phyloP scores from a whole-genome alignment of 2,888 invertebrate genomes.

The Dermolepida albohirtum region DNA sequence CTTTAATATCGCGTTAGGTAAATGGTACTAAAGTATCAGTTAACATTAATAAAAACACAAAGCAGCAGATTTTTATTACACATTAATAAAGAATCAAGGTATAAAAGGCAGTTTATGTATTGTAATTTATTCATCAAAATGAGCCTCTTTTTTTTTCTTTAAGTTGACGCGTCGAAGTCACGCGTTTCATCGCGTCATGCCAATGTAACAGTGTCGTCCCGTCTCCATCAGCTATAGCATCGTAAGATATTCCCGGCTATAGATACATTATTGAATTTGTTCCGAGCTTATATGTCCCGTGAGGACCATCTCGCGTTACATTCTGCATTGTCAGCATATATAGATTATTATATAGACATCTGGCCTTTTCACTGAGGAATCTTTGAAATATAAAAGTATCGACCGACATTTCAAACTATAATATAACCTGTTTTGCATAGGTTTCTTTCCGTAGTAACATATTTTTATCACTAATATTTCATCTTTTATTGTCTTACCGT shows the following conservation, averaged over 20 bases:
- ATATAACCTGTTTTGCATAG: constrained; percentile 46
- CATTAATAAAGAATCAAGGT: constrained; percentile 4
- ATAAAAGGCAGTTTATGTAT: constrained; percentile 23
- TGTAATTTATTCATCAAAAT: constrained; percentile 33
- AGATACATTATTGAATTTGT: constrained; percentile 66
- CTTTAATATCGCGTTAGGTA: too few relatives aligned
- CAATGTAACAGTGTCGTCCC: constrained; percentile 45
- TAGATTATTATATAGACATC: constrained; percentile 68
- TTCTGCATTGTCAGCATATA: constrained; percentile 67
- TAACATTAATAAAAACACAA: constrained; percentile 24
- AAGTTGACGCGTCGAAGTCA: constrained; percentile 42
- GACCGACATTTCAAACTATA: constrained; percentile 41
- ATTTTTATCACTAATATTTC: constrained; percentile 45
- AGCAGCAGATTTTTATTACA: not conserved
- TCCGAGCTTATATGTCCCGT: constrained; percentile 64
- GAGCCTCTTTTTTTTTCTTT: constrained; percentile 5
- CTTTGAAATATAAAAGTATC: constrained; percentile 48
- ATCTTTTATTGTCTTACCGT: constrained; percentile 40
- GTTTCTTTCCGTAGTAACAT: constrained; percentile 43
- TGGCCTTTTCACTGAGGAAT: constrained; percentile 64
- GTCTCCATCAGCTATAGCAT: constrained; percentile 39
- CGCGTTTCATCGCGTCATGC: constrained; percentile 40
- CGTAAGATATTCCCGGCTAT: constrained; percentile 55
- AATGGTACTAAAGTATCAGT: too few relatives aligned
- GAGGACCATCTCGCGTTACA: constrained; percentile 63